Base-by-base conservation (phyloP, 35 echinoderm and acorn worm species). In the Diadema setosum region DNA sequence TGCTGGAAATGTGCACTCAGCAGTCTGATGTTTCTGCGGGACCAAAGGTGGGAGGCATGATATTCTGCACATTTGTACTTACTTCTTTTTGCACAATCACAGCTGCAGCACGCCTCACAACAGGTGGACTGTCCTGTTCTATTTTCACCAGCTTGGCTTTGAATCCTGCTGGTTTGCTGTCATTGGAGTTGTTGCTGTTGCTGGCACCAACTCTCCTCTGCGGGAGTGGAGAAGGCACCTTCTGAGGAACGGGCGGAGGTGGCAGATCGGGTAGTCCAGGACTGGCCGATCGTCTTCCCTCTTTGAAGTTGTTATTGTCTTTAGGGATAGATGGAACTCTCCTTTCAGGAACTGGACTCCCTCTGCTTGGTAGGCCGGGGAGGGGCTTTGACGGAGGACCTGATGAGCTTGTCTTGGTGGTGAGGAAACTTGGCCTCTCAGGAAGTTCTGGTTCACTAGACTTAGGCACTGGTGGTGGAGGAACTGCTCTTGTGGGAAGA, bases 251-350 rank as follows among this genome's bases (percentile, higher is more conserved):
- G 6, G 40, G 40, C 24, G 73, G 73, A 23, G 73, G 73, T 7
- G 73, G 73, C n/a, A 78, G 73, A 5, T 78, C 73, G 3, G 73
- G 73, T 41, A 78, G 73, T 39, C 73, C 73, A 42, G 73, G 73
- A 20, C 73, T 78, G 20, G 73, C 39, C 9, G 73, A 78, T 21
- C 73, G 29, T 41, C 73, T 39, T 21, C 7, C 73, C 44, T 34
- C n/a, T 14, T 44, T 39, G 9, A 78, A 41, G 73, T 35, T 26
- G 3, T 78, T 44, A 7, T 32, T 70, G 48, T 9, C 9, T 52
- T 52, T 8, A 16, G 64, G 48, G n/a, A n/a, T 9, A 9, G n/a
- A n/a, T 9, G 48, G 48, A 11, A 52, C 48, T 52, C 9, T 9
- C 48, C 48, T 52, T 11, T 52, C 48, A n/a, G 48, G 48, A 52